Conservation (phyloP, 2,113 vertebrate species). For the Mobula hypostoma region DNA sequence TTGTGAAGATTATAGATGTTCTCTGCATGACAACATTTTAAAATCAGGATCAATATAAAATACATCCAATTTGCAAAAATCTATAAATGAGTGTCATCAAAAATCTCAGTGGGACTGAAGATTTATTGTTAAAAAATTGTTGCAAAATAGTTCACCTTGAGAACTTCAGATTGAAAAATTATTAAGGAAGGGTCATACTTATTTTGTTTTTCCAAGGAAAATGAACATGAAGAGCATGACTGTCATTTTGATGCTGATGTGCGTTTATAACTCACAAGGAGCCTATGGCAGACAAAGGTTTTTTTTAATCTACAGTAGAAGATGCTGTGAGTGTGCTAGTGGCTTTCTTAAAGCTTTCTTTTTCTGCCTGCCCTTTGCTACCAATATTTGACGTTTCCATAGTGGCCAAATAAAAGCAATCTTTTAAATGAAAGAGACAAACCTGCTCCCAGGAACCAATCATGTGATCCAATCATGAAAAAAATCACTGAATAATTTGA, state of each 20-base stretch:
- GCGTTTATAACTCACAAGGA: background rate
- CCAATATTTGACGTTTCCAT: background rate
- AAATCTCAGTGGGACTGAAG: background rate
- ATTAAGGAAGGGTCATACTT: background rate
- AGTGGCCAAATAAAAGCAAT: constrained; percentile 5
- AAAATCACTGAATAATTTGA: constrained; percentile 31
- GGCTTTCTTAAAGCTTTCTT: background rate
- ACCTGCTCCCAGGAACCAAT: background rate
- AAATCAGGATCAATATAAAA: background rate
- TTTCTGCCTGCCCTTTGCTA: background rate
- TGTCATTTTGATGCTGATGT: background rate
- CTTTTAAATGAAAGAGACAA: background rate
- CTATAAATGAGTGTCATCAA: background rate
- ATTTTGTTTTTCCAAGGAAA: background rate
- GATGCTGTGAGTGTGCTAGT: background rate
- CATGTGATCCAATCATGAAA: background rate
- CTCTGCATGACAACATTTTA: background rate
- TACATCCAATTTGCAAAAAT: background rate
- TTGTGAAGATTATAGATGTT: background rate
- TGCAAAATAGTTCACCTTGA: background rate
- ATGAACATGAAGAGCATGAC: background rate
- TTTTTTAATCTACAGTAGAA: background rate
- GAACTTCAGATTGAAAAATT: background rate
- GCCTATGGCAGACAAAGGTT: background rate
- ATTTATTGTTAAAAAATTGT: background rate